Evolutionary conservation across 2,797 vertebrate species (phyloP).

Genomic region (Corythornis leucogaster): DNA sequence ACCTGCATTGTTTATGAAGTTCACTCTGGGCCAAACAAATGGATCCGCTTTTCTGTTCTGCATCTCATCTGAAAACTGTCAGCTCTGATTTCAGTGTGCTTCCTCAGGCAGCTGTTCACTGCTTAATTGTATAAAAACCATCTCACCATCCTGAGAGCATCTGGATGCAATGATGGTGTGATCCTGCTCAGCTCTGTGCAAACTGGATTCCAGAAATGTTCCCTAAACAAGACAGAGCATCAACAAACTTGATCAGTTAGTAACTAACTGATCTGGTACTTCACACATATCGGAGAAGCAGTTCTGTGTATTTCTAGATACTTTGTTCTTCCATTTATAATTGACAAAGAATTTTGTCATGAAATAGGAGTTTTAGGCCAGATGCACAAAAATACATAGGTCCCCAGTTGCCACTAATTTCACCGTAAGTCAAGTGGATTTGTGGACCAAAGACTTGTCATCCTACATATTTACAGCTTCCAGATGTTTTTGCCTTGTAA

Average conservation of each 20-base stretch:
- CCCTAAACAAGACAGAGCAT: neutral
- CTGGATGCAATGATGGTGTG: neutral
- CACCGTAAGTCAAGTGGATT: neutral
- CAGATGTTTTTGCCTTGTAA: constrained; percentile 9
- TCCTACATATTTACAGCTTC: constrained; percentile 16
- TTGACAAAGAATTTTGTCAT: neutral
- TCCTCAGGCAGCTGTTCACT: neutral
- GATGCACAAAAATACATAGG: neutral
- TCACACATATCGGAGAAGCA: neutral
- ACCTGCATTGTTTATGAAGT: neutral
- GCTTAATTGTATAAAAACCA: neutral
- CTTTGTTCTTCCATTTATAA: neutral
- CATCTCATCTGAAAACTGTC: neutral
- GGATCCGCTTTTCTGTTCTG: neutral
- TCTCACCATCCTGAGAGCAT: neutral
- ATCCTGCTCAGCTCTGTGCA: neutral
- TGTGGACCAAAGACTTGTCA: neutral
- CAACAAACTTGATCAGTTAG: neutral
- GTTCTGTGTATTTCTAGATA: neutral
- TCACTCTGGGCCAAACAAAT: neutral
- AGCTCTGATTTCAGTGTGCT: neutral
- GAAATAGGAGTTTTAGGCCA: neutral
- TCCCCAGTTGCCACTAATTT: neutral
- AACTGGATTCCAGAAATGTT: neutral
- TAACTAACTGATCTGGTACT: neutral